A percentile compares a stretch with the other conserved stretches of the same genome.
Evolutionary conservation across 92 coral and sea anemone genomes (phyloP).

Genomic region (Isaurus tuberculatus): DNA sequence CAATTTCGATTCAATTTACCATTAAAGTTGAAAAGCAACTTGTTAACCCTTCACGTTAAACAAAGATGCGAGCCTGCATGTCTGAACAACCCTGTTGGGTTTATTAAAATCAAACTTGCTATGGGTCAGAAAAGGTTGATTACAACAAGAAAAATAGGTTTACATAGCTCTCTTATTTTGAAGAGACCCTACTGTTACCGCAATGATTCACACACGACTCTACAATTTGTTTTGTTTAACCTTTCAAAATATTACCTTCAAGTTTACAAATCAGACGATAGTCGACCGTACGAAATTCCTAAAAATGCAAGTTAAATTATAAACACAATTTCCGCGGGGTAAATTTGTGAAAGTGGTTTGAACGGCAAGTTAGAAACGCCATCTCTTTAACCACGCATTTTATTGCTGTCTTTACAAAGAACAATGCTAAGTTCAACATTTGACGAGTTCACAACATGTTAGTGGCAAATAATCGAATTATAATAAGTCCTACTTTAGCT

Average conservation of each 20-base stretch:
- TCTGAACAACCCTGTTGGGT: slow-evolving; percentile 20
- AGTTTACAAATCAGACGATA: slow-evolving; percentile 1
- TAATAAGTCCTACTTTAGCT: slow-evolving; percentile 39
- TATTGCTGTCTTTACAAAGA: slow-evolving; percentile 14
- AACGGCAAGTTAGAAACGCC: slow-evolving; percentile 18
- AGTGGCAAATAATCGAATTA: slow-evolving; percentile 64
- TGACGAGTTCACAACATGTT: slow-evolving; percentile 34
- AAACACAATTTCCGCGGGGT: slow-evolving; percentile 23
- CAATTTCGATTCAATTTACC: slow-evolving; percentile 28
- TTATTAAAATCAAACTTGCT: not conserved
- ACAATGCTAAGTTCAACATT: slow-evolving; percentile 53
- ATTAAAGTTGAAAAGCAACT: slow-evolving; percentile 18
- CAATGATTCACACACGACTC: not conserved
- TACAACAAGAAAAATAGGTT: not conserved
- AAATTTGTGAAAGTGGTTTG: not conserved
- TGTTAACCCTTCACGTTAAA: slow-evolving; percentile 1
- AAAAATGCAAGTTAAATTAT: slow-evolving; percentile 1
- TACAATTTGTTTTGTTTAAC: slow-evolving; percentile 23
- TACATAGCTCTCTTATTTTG: slow-evolving; percentile 33
- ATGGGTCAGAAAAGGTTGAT: not conserved
- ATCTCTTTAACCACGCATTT: not conserved
- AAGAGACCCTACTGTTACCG: slow-evolving; percentile 37
- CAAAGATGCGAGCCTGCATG: slow-evolving; percentile 27
- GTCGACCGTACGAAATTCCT: not conserved
- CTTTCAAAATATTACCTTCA: slow-evolving; percentile 26